A percentile compares a stretch with the other conserved stretches of the same genome.
Conservation (phyloP, 2,113 vertebrate genomes). For the Gallinago undulata region DNA sequence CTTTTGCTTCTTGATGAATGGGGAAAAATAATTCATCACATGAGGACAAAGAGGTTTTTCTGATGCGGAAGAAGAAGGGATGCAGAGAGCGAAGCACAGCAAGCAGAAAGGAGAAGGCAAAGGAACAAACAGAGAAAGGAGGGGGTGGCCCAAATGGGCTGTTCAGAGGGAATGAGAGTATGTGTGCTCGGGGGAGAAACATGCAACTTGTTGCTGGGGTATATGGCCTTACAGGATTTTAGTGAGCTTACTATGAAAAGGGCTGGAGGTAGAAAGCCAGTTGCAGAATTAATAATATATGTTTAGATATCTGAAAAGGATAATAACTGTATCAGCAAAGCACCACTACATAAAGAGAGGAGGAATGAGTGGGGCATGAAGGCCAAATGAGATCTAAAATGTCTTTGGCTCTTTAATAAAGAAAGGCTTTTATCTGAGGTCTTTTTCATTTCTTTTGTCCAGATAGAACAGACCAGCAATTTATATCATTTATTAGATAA, state of each 20-base stretch:
- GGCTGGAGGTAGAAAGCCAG: background rate
- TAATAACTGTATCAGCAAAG: conserved; percentile 47
- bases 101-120: background rate
- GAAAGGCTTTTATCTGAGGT: conserved; percentile 47
- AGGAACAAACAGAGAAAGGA: background rate
- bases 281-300: conserved; percentile 10
- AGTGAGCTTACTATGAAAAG: background rate
- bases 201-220: background rate
- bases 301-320: conserved; percentile 34
- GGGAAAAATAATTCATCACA: background rate
- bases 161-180: background rate
- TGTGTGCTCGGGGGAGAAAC: background rate
- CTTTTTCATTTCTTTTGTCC: conserved; percentile 55
- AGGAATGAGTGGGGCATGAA: conserved; percentile 12
- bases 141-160: background rate
- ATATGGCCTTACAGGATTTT: background rate
- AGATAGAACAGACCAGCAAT: conserved; percentile 35
- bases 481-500: conserved; percentile 59
- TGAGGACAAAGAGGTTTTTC: background rate
- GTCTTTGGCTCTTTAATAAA: conserved; percentile 33
- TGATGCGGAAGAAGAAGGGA: background rate
- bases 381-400: conserved; percentile 50
- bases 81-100: background rate
- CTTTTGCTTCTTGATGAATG: background rate
- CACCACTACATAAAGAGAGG: background rate